Evolutionary conservation across 1,140 invertebrate genomes (phyloP).

Genomic region (Hermetia illucens): DNA sequence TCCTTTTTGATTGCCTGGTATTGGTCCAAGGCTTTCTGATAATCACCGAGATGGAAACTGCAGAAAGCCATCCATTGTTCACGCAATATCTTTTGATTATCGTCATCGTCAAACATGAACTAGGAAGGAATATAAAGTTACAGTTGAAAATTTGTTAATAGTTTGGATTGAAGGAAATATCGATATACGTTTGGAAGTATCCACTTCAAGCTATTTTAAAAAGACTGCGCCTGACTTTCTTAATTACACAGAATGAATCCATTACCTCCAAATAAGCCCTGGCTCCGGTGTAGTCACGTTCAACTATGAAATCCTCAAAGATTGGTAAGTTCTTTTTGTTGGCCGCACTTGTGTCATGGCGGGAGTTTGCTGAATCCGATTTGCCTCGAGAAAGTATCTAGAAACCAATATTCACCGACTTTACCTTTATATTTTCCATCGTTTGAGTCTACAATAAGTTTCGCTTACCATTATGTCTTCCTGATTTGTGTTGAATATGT

Average conservation of each 20-base stretch:
- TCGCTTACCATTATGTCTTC: too few relatives aligned
- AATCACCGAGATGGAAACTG: slow-evolving; percentile 89
- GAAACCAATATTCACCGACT: slow-evolving; percentile 6
- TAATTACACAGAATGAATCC: neutral
- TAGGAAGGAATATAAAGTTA: slow-evolving; percentile 10
- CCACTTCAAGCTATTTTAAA: neutral
- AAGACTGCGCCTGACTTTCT: neutral
- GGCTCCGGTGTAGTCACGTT: slow-evolving; percentile 86
- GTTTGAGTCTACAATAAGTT: too few relatives aligned
- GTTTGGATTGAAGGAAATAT: neutral
- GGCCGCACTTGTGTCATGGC: slow-evolving; percentile 30
- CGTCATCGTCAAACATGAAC: slow-evolving; percentile 35
- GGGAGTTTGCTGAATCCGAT: slow-evolving; percentile 39
- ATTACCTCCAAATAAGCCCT: slow-evolving; percentile 75
- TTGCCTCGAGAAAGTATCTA: slow-evolving; percentile 59
- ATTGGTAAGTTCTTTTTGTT: slow-evolving; percentile 43
- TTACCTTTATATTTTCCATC: too few relatives aligned
- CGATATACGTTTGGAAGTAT: neutral
- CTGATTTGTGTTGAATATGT: too few relatives aligned
- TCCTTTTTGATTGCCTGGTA: slow-evolving; percentile 41
- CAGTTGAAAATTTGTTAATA: neutral
- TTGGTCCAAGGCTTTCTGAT: slow-evolving; percentile 66
- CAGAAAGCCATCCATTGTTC: slow-evolving; percentile 89
- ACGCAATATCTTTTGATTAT: slow-evolving; percentile 38
- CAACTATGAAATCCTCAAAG: slow-evolving; percentile 80